These are phyloP conservation scores for Limnephilus marmoratus DNA, from an alignment of 2,888 invertebrate species.

Conservation along the genomic window DNA sequence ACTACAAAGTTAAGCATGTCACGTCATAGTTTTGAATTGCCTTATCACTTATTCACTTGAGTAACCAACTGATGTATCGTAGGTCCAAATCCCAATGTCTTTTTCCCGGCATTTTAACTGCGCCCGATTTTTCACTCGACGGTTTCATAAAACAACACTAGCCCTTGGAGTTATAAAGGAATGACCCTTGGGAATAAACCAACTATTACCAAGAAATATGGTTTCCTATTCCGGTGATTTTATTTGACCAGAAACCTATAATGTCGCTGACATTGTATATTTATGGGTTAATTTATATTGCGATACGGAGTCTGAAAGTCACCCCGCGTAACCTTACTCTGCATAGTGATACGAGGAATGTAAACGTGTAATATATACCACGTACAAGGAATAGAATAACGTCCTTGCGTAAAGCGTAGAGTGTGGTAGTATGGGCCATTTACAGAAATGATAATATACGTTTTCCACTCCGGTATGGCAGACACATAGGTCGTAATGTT, in stretches of 20 bases:
- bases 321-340: neutral
- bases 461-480: neutral
- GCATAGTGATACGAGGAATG: neutral
- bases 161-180: neutral
- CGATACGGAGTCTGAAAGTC: neutral
- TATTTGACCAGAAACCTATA: slow-evolving; percentile 27
- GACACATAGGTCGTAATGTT: neutral
- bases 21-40: neutral
- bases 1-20: neutral
- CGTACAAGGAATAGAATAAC: neutral
- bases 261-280: neutral
- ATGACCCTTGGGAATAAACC: neutral
- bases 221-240: slow-evolving; percentile 36
- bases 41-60: neutral
- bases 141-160: slow-evolving; percentile 36
- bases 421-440: neutral
- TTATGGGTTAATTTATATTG: slow-evolving; percentile 32
- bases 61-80: neutral
- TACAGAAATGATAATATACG: neutral
- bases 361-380: neutral
- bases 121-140: neutral
- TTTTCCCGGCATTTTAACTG: neutral
- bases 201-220: slow-evolving; percentile 9
- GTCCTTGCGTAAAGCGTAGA: neutral
- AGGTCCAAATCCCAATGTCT: neutral